phyloP scores from a whole-genome alignment of 2,797 vertebrate genomes.

The Podarcis lilfordi region DNA sequence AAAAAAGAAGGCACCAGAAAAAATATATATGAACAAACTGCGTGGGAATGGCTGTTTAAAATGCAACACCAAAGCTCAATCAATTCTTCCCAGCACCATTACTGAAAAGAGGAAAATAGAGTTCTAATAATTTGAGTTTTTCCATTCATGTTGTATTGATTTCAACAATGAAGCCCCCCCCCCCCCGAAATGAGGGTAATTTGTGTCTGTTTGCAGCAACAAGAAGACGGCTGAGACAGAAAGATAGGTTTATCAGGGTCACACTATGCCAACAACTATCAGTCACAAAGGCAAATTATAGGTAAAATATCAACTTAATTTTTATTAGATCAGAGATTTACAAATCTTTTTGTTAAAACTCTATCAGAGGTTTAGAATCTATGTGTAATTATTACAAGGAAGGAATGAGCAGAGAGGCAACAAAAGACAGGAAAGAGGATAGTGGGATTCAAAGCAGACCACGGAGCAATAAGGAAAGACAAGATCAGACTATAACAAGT shows the following conservation, averaged over 20 bases:
- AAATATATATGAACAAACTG: not conserved
- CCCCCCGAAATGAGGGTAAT: conserved; percentile 21
- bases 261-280: not conserved
- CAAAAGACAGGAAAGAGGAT: not conserved
- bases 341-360: conserved; percentile 6
- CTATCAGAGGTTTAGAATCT: not conserved
- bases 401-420: conserved; percentile 35
- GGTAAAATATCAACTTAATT: not conserved
- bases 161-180: conserved; percentile 12
- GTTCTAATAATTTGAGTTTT: conserved; percentile 19
- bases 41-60: conserved; percentile 3
- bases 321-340: not conserved
- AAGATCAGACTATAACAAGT: not conserved
- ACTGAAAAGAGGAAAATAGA: conserved; percentile 24
- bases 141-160: conserved; percentile 34
- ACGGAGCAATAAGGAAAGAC: not conserved
- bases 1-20: not conserved
- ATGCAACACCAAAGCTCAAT: conserved; percentile 21
- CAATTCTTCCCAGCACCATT: conserved; percentile 24
- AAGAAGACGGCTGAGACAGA: not conserved
- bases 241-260: not conserved
- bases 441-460: not conserved
- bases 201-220: conserved; percentile 10
- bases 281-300: not conserved
- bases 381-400: not conserved